Percentiles rank a stretch among this genome's conserved stretches.
Evolutionary conservation across 1,140 invertebrate species (phyloP).

Genomic region (Drosophila eugracilis): DNA sequence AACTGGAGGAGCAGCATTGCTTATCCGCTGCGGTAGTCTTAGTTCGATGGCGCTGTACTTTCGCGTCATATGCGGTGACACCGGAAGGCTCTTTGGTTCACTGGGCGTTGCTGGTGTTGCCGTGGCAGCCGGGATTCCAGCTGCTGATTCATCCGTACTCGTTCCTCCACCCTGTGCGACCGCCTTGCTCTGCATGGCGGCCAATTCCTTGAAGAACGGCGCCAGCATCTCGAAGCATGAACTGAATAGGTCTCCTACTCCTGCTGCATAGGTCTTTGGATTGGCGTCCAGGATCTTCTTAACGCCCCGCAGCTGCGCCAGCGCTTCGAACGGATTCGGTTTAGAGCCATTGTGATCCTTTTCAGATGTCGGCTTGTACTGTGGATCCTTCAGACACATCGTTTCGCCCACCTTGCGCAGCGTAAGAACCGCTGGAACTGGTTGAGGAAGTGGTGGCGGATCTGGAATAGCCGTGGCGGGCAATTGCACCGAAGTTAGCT

Average conservation of each 20-base stretch:
- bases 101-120: constrained; percentile 25
- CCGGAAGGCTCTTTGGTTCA: constrained; percentile 85
- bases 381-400: constrained; percentile 92
- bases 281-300: constrained; percentile 91
- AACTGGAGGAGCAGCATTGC: constrained; percentile 22
- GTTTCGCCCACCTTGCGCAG: constrained; percentile 89
- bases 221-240: constrained; percentile 91
- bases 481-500: constrained; percentile 34
- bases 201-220: constrained; percentile 85
- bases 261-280: constrained; percentile 84
- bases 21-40: constrained; percentile 58
- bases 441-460: constrained; percentile 63
- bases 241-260: constrained; percentile 88
- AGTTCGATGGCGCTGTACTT: constrained; percentile 73
- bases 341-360: constrained; percentile 85
- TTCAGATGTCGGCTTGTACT: constrained; percentile 88
- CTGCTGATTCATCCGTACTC: constrained; percentile 19
- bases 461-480: constrained; percentile 38
- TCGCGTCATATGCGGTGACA: constrained; percentile 85
- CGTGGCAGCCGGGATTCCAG: background rate
- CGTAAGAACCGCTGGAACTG: constrained; percentile 85
- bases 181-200: constrained; percentile 62
- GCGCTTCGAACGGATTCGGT: constrained; percentile 89
- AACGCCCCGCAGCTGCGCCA: constrained; percentile 89
- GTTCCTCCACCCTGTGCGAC: constrained; percentile 18